phyloP scores from a whole-genome alignment of 2,888 invertebrate species.

The Diadegma fenestrale region DNA sequence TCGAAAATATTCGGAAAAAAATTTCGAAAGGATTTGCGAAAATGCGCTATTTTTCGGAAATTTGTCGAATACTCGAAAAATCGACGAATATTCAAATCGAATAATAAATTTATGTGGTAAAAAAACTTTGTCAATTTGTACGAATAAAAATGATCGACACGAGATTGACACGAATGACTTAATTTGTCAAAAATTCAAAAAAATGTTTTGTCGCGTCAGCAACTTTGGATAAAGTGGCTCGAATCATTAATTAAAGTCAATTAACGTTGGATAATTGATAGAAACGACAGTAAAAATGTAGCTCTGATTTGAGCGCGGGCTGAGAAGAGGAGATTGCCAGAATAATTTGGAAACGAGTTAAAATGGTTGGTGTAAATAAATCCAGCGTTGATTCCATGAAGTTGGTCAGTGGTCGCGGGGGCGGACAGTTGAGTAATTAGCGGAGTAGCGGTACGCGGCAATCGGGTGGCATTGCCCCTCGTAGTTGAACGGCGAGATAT shows the following conservation, averaged over 20 bases:
- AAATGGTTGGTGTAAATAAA: conserved; percentile 28
- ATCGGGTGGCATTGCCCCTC: neutral
- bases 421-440: conserved; percentile 36
- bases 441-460: conserved; percentile 1
- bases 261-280: neutral
- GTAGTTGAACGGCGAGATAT: neutral
- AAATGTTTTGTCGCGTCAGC: neutral
- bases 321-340: conserved; percentile 4
- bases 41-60: no score
- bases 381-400: neutral
- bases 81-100: no score
- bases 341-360: conserved; percentile 4
- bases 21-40: no score
- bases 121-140: neutral
- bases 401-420: conserved; percentile 16
- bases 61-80: no score
- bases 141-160: neutral
- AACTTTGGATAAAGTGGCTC: neutral
- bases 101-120: no score
- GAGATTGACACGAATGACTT: neutral
- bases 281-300: conserved; percentile 5
- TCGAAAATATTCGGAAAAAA: no score
- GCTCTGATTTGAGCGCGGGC: neutral
- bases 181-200: neutral
- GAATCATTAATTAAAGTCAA: conserved; percentile 1